Evolutionary conservation across 2,888 invertebrate genomes (phyloP).

Genomic region (Rhagium mordax): DNA sequence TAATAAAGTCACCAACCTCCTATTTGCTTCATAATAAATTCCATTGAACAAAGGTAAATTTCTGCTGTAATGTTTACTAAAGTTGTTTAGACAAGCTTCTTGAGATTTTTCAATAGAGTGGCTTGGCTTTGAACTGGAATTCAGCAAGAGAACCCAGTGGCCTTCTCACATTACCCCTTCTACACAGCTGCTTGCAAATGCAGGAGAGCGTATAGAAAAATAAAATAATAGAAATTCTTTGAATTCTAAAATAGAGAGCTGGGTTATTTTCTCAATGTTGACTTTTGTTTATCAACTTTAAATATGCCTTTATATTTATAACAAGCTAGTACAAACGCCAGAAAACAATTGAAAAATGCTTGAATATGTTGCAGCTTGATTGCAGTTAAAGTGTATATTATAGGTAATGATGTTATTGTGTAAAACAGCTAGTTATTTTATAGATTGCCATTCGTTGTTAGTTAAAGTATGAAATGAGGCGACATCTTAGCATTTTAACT

Average conservation of each 20-base stretch:
- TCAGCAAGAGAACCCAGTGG: neutral
- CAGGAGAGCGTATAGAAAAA: neutral
- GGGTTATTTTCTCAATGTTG: neutral
- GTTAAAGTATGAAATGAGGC: too few species aligned
- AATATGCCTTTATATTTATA: neutral
- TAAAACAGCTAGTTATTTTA: too few species aligned
- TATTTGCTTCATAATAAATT: neutral
- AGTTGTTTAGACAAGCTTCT: slow-evolving; percentile 14
- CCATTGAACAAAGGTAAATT: slow-evolving; percentile 13
- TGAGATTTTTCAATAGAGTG: slow-evolving; percentile 18
- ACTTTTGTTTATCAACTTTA: neutral
- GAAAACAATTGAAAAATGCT: neutral
- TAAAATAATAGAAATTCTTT: neutral
- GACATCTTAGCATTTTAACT: too few species aligned
- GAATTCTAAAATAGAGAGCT: neutral
- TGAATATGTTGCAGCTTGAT: too few species aligned
- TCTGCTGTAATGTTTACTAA: neutral
- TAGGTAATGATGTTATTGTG: too few species aligned
- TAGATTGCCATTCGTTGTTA: too few species aligned
- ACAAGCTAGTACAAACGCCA: neutral
- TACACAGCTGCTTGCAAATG: slow-evolving; percentile 6
- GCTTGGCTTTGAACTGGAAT: slow-evolving; percentile 18
- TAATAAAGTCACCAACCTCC: neutral
- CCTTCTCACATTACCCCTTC: neutral
- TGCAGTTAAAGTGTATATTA: too few species aligned